A percentile compares a stretch with the other conserved stretches of the same genome.
Evolutionary conservation across 1,140 invertebrate genomes (phyloP).

Genomic region (Reticulitermes speratus): DNA sequence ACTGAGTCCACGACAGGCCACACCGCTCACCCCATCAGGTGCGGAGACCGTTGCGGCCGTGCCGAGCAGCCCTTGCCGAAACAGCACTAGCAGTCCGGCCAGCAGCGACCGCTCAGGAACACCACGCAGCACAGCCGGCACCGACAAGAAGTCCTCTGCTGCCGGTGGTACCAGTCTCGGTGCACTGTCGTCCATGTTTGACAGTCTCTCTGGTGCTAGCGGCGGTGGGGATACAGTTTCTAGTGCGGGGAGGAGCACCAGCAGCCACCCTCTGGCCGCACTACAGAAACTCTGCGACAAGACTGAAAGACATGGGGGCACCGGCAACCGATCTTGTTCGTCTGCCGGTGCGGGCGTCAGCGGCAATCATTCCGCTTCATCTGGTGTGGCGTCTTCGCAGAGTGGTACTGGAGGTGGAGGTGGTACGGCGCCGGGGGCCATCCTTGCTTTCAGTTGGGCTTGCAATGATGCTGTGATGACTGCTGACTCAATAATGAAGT

Average conservation of each 20-base stretch:
- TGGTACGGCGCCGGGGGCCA: conserved; percentile 70
- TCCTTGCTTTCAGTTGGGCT: conserved; percentile 90
- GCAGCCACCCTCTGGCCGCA: conserved; percentile 85
- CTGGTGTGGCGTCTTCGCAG: conserved; percentile 39
- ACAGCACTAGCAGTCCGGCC: conserved; percentile 64
- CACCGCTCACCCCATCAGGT: conserved; percentile 46
- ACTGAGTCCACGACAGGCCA: conserved; percentile 53
- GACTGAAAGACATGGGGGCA: conserved; percentile 65
- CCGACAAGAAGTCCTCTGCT: conserved; percentile 63
- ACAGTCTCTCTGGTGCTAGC: conserved; percentile 65
- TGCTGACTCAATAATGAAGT: conserved; percentile 87
- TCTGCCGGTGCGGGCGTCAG: neutral
- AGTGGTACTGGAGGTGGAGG: conserved; percentile 31
- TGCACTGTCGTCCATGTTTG: conserved; percentile 86
- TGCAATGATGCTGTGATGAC: conserved; percentile 88
- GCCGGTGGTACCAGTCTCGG: conserved; percentile 63
- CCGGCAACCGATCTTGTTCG: conserved; percentile 38
- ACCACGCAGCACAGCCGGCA: conserved; percentile 63
- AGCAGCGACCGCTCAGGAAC: conserved; percentile 72
- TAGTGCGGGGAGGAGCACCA: conserved; percentile 59
- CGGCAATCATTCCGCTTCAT: conserved; percentile 6
- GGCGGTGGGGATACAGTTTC: conserved; percentile 46
- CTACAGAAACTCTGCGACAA: conserved; percentile 94
- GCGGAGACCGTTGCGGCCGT: conserved; percentile 40
- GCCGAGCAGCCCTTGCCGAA: conserved; percentile 58